Evolutionary conservation across 2,888 invertebrate species (phyloP), one percentile per base, ranked within the genome.

Genomic region (Corythucha ciliata): DNA sequence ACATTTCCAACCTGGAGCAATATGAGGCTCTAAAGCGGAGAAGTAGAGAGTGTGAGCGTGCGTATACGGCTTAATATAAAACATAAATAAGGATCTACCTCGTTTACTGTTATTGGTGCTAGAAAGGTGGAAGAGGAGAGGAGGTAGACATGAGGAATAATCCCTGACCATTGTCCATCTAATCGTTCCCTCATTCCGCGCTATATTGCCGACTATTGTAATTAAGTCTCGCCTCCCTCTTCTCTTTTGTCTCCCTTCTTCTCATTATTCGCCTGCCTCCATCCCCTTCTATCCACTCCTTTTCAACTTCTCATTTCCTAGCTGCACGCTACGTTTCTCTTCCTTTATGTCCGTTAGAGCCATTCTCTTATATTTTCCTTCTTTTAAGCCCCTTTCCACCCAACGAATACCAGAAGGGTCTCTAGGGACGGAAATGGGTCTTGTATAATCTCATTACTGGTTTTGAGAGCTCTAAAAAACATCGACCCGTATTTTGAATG

Each of bases 251-350:
- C 42, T 26, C 44, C 37, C 40, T 24, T 14, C 44, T 50, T 33
- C 24, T 41, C 46, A 18, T 22, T 3, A 44, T 7, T 18, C 10
- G 14, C 7, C 25, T 4, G 37, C 51, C 45, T 52, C 57, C 58
- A 55, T 57, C 44, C 18, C 52, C n/a, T n/a, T n/a, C n/a, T n/a
- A n/a, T n/a, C 58, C 61, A 57, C 62, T 57, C 59, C 56, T 58
- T 57, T 58, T 60, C 55, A 58, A 48, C 56, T 59, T 58, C 61
- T 61, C 62, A 60, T 60, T 60, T 63, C 61, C 60, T 61, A 58
- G 60, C 52, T 59, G 57, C 59, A 57, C 58, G 29, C 29, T 29
- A 29, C 29, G 29, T 29, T 29, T 29, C 29, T 29, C 29, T 29
- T 12, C 29, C 12, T 29, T 29, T 29, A 29, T 12, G 29, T 10